Conservation (phyloP, 2,888 invertebrate species). For the Glyphotaelius pellucidus region DNA sequence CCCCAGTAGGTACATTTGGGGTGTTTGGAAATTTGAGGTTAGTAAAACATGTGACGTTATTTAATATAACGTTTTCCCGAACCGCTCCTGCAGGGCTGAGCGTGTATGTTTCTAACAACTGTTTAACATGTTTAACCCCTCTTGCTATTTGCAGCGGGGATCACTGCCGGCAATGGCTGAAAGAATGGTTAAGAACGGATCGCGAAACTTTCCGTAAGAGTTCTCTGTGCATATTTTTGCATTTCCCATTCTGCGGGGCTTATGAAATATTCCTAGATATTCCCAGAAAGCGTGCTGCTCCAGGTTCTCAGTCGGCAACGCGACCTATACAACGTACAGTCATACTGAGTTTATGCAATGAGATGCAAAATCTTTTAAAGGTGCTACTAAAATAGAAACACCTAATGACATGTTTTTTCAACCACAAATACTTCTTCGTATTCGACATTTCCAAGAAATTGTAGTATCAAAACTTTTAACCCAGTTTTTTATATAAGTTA, state of each 20-base stretch:
- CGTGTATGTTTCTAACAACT: constrained; percentile 50
- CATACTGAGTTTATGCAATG: constrained; percentile 4
- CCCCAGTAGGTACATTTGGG: not conserved
- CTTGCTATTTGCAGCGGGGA: constrained; percentile 64
- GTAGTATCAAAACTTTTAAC: no score
- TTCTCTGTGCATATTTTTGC: constrained; percentile 56
- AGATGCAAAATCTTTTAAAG: constrained; percentile 29
- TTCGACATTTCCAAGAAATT: no score
- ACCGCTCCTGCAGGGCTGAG: constrained; percentile 8
- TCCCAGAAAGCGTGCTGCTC: not conserved
- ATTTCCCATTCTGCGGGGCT: constrained; percentile 46
- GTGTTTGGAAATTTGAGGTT: not conserved
- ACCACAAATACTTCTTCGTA: not conserved
- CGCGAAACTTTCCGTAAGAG: constrained; percentile 49
- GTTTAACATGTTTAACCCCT: constrained; percentile 64
- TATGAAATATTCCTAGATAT: constrained; percentile 35
- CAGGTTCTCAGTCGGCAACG: constrained; percentile 3
- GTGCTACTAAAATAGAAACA: not conserved
- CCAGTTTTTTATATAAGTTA: no score
- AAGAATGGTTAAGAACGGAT: constrained; percentile 61
- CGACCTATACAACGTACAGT: not conserved
- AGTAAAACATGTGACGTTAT: not conserved
- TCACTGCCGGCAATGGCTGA: constrained; percentile 52
- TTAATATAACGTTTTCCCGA: not conserved
- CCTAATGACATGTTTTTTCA: not conserved